Evolutionary conservation across 1,140 invertebrate genomes (phyloP).

Genomic region (Sogatella furcifera): DNA sequence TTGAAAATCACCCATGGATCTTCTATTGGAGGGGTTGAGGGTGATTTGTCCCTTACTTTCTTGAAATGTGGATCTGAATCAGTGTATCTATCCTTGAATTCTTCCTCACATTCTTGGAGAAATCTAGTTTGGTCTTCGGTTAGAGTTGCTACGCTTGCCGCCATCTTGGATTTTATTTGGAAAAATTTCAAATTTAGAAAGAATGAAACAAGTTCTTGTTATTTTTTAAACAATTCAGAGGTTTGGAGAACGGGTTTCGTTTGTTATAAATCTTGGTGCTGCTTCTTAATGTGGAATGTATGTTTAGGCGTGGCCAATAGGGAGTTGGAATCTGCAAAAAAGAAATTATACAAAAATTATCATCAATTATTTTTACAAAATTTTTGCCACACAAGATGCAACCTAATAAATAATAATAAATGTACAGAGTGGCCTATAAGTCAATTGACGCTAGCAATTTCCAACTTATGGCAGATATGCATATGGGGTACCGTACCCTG

Average conservation of each 20-base stretch:
- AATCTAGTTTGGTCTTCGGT: slow-evolving; percentile 35
- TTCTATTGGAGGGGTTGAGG: slow-evolving; percentile 36
- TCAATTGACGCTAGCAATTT: no score
- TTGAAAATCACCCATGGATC: slow-evolving; percentile 33
- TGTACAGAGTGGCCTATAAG: no score
- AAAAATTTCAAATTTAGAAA: no score
- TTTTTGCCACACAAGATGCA: no score
- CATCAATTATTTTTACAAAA: no score
- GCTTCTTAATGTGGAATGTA: slow-evolving; percentile 8
- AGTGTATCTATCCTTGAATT: slow-evolving; percentile 41
- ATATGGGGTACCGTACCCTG: no score
- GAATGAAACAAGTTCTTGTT: no score
- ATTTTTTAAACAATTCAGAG: slow-evolving; percentile 17
- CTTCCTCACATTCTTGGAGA: slow-evolving; percentile 39
- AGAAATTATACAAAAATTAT: slow-evolving; percentile 7
- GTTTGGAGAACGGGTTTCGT: not conserved
- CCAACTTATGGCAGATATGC: no score
- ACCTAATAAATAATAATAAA: no score
- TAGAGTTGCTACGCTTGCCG: slow-evolving; percentile 21
- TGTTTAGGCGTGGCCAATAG: slow-evolving; percentile 24
- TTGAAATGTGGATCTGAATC: slow-evolving; percentile 39
- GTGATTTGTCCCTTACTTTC: slow-evolving; percentile 29
- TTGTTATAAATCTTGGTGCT: not conserved
- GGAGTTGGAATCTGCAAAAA: slow-evolving; percentile 27
- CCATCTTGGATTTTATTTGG: slow-evolving; percentile 12